phyloP scores from a whole-genome alignment of 2,888 invertebrate species.

The Conistra vaccinii region DNA sequence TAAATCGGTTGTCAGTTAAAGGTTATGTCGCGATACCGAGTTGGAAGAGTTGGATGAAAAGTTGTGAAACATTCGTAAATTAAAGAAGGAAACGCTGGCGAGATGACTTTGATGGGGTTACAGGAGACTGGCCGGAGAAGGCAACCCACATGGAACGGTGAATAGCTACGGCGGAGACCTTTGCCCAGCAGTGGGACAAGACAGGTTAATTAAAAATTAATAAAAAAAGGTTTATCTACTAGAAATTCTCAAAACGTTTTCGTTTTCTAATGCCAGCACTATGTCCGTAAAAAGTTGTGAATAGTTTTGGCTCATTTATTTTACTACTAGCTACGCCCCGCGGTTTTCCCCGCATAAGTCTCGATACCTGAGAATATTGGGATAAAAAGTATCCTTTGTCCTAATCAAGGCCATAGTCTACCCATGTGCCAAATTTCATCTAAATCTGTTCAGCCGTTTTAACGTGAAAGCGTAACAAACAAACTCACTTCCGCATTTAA shows the following conservation, averaged over 20 bases:
- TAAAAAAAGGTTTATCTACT: neutral
- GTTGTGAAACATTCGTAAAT: constrained; percentile 15
- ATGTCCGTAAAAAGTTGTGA: neutral
- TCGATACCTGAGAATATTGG: too few relatives aligned
- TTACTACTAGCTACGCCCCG: too few relatives aligned
- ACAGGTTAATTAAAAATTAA: neutral
- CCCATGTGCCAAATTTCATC: too few relatives aligned
- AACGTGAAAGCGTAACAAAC: too few relatives aligned
- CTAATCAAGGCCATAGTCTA: too few relatives aligned
- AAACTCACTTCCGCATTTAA: too few relatives aligned
- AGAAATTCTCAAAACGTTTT: neutral
- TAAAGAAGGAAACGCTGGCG: neutral
- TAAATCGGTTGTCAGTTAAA: constrained; percentile 31
- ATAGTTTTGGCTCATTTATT: neutral
- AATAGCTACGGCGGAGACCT: neutral
- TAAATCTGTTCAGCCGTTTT: too few relatives aligned
- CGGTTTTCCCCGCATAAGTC: too few relatives aligned
- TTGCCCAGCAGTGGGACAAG: neutral
- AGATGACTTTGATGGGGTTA: neutral
- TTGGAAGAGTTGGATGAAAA: constrained; percentile 12
- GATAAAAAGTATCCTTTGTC: too few relatives aligned
- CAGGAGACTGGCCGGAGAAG: neutral
- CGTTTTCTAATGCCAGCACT: neutral
- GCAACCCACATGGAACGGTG: neutral
- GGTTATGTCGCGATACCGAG: constrained; percentile 9